phyloP scores from a whole-genome alignment of 2,888 invertebrate species.

The Labia minor region DNA sequence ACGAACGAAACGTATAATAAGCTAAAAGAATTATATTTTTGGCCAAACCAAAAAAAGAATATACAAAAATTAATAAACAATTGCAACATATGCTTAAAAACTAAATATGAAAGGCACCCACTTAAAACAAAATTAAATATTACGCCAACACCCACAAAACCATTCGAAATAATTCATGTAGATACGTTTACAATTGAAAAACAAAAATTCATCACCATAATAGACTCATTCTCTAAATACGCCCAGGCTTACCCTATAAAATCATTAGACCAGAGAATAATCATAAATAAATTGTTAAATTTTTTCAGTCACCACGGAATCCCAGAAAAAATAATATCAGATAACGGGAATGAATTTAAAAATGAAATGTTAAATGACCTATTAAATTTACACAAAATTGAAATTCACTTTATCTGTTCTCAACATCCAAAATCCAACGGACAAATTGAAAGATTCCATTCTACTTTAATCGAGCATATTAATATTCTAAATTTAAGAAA shows the following conservation, averaged over 20 bases:
- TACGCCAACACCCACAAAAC: constrained; percentile 21
- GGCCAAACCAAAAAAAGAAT: neutral
- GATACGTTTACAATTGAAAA: constrained; percentile 22
- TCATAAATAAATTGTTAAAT: constrained; percentile 20
- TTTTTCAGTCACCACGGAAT: constrained; percentile 22
- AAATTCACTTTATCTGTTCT: neutral
- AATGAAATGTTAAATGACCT: constrained; percentile 22
- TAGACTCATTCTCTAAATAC: constrained; percentile 24
- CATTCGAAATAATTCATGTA: constrained; percentile 22
- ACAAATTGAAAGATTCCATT: constrained; percentile 15
- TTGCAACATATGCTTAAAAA: neutral
- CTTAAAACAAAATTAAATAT: constrained; percentile 15
- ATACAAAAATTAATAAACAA: neutral
- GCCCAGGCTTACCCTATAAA: constrained; percentile 21
- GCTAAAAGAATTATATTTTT: neutral
- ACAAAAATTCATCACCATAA: constrained; percentile 22
- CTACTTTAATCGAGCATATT: constrained; percentile 17
- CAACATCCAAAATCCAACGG: constrained; percentile 14
- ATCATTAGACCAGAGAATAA: constrained; percentile 17
- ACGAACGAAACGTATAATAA: neutral
- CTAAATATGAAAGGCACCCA: constrained; percentile 19
- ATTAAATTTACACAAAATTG: constrained; percentile 21
- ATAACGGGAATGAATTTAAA: constrained; percentile 24
- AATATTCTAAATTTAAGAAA: neutral
- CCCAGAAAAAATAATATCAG: constrained; percentile 23